Base-by-base conservation (phyloP, 2,888 invertebrate species). In the Unio pictorum region DNA sequence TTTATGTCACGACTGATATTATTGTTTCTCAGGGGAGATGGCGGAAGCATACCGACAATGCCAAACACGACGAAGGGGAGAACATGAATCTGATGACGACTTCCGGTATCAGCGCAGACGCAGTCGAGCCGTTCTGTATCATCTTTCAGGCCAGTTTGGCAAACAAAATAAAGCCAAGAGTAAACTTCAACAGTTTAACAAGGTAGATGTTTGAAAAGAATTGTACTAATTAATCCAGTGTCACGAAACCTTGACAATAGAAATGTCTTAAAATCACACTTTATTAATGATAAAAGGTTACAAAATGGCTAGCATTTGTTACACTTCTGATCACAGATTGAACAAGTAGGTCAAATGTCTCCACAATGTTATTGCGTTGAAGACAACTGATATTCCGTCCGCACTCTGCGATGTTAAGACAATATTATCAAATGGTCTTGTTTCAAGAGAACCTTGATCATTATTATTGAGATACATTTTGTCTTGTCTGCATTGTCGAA, bases 71-170 rank as follows among this genome's bases (percentile, higher is more conserved):
- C 72, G 72, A 30, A 73, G 79, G 28, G 69, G 77, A 23, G 55
- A 71, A 5, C 58, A 72, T 18, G 74, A 74, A 4, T 81, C 78
- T 17, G 69, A 71, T 15, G 71, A 81, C 84, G 86, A 88, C 68
- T 96, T 82, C 75, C 84, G 96, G 92, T 96, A 96, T 92, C 96
- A 96, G 84, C 92, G 97, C 82, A 93, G 98, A 87, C 93, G 98
- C 87, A 97, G 97, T 89, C 93, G 98, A 88, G 98, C 98, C 61
- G 97, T 98, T 72, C 94, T 98, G 77, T 98, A 98, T 92, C 97
- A 98, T 92, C 93, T 98, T 85, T 97, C 97, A 84, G 98, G 98
- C 78, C 97, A 97, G 91, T 98, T 97, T 92, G 96, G 96, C 90
- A 96, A 96, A 89, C 90, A 91, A 73, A 96, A 96, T 91, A 88